A percentile compares a stretch with the other conserved stretches of the same genome.
These are phyloP conservation scores for Hecatera dysodea DNA, from an alignment of 2,888 invertebrate species.

Conservation along the genomic window DNA sequence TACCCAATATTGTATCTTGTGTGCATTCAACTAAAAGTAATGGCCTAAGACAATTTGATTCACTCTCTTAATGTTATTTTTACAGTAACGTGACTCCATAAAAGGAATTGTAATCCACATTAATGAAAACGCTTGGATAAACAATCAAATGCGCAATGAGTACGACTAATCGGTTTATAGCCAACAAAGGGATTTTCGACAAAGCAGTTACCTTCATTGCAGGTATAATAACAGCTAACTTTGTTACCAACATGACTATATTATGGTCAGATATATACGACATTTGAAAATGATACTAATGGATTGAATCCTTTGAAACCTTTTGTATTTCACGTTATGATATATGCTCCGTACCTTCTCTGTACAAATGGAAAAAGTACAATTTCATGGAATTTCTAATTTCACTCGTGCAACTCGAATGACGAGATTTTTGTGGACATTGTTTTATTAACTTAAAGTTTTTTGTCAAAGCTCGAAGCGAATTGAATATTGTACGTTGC, in stretches of 20 bases:
- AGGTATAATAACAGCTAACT: constrained; percentile 20
- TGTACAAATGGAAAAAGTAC: constrained; percentile 7
- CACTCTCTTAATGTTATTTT: not conserved
- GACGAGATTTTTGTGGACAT: not conserved
- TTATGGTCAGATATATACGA: constrained; percentile 18
- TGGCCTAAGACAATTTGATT: not conserved
- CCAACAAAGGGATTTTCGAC: constrained; percentile 22
- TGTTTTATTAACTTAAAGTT: constrained; percentile 2
- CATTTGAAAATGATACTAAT: not conserved
- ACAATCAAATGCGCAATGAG: constrained; percentile 22
- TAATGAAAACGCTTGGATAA: constrained; percentile 13
- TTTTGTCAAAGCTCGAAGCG: not conserved
- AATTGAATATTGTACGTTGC: not conserved
- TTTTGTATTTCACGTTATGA: constrained; percentile 2
- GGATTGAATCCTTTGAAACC: constrained; percentile 11
- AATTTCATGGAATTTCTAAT: not conserved
- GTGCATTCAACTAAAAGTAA: not conserved
- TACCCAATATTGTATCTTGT: not conserved
- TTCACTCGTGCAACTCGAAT: not conserved
- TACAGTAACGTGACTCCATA: not conserved
- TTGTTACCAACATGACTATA: constrained; percentile 4
- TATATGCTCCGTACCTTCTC: not conserved
- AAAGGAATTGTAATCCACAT: not conserved
- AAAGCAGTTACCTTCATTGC: constrained; percentile 5
- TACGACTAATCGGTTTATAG: constrained; percentile 24